These are phyloP conservation scores for Conomelus anceps DNA, from an alignment of 2,888 invertebrate species.

Conservation along the genomic window DNA sequence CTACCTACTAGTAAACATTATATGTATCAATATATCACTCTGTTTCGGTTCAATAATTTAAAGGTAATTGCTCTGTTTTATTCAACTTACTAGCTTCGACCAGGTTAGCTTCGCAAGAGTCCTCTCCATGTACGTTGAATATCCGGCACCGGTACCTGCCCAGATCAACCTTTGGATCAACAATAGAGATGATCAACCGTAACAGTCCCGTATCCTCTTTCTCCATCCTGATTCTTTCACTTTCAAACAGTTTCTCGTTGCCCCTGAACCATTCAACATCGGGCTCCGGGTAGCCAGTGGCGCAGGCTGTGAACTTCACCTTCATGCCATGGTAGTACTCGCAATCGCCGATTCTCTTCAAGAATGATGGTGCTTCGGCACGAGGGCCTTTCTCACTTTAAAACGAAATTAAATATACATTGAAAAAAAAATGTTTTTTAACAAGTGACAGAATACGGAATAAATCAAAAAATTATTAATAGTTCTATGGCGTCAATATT, in stretches of 20 bases:
- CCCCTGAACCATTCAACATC: slow-evolving; percentile 82
- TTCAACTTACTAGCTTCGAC: slow-evolving; percentile 68
- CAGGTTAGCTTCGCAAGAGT: slow-evolving; percentile 68
- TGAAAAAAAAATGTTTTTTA: not conserved
- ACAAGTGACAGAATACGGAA: not conserved
- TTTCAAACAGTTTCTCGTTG: slow-evolving; percentile 69
- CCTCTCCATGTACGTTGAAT: slow-evolving; percentile 78
- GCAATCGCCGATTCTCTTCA: slow-evolving; percentile 82
- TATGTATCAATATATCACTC: too few relatives aligned
- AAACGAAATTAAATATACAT: slow-evolving; percentile 27
- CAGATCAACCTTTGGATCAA: slow-evolving; percentile 66
- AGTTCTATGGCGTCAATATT: too few relatives aligned
- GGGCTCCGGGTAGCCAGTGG: slow-evolving; percentile 79
- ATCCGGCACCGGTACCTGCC: slow-evolving; percentile 79
- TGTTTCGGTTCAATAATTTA: too few relatives aligned
- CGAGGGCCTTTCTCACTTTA: slow-evolving; percentile 63
- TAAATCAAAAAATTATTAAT: too few relatives aligned
- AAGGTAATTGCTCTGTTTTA: too few relatives aligned
- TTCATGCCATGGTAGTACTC: slow-evolving; percentile 82
- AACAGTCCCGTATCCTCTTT: slow-evolving; percentile 75
- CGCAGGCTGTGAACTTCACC: slow-evolving; percentile 89
- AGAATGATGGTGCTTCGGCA: slow-evolving; percentile 77
- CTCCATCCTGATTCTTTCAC: slow-evolving; percentile 75
- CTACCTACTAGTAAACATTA: too few relatives aligned
- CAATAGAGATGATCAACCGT: slow-evolving; percentile 69